Conservation (phyloP, 2,797 vertebrate species). For the Malurus leucopterus region DNA sequence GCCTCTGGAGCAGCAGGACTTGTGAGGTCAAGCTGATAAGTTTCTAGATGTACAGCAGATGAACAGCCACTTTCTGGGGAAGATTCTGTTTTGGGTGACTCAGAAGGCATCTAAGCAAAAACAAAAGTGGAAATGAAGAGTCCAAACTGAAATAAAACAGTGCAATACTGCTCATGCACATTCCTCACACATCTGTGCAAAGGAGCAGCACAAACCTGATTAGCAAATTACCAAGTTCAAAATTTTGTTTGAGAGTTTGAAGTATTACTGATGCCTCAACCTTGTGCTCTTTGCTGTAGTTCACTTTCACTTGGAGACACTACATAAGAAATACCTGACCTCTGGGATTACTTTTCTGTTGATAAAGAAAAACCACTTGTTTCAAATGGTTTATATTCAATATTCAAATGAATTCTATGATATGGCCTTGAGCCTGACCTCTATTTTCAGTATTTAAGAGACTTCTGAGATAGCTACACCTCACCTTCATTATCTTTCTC, state of each 20-base stretch:
- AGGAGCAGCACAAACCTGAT: not conserved
- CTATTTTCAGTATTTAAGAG: not conserved
- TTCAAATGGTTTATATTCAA: not conserved
- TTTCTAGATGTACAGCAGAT: constrained; percentile 3
- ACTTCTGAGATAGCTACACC: not conserved
- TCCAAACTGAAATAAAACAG: not conserved
- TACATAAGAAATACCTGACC: not conserved
- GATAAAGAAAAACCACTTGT: not conserved
- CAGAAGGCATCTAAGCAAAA: constrained; percentile 53
- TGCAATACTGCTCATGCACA: not conserved
- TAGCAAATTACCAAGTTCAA: not conserved
- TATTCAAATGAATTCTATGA: not conserved
- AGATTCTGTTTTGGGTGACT: constrained; percentile 12
- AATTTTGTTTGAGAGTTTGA: not conserved
- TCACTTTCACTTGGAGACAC: not conserved
- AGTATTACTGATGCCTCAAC: not conserved
- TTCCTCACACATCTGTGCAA: not conserved
- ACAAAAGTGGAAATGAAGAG: not conserved
- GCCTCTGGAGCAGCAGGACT: not conserved
- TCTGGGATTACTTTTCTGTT: not conserved
- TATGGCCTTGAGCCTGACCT: not conserved
- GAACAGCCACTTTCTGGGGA: not conserved
- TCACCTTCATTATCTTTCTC: not conserved
- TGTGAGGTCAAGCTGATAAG: not conserved
- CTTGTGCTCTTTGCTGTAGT: not conserved